Evolutionary conservation across 1,140 invertebrate species (phyloP).

Genomic region (Eurosta solidaginis): DNA sequence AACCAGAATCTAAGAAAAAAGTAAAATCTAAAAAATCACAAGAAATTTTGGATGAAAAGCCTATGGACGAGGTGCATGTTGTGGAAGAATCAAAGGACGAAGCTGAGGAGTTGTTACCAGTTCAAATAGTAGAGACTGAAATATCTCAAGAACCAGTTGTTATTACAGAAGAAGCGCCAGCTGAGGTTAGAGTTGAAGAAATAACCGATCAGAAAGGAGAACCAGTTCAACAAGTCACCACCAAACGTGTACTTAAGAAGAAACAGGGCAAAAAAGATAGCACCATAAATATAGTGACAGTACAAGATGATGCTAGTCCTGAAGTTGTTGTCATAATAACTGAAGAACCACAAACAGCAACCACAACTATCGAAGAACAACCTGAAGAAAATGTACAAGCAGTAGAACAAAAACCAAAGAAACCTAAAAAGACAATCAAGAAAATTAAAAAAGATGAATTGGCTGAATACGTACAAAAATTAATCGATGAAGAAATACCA

Average conservation of each 20-base stretch:
- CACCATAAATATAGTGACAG: slow-evolving; percentile 56
- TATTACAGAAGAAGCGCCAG: slow-evolving; percentile 41
- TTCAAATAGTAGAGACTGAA: slow-evolving; percentile 49
- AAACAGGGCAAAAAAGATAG: slow-evolving; percentile 59
- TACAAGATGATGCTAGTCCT: slow-evolving; percentile 56
- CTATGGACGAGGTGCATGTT: slow-evolving; percentile 40
- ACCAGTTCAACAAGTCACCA: slow-evolving; percentile 52
- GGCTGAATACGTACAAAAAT: slow-evolving; percentile 52
- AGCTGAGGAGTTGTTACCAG: slow-evolving; percentile 31
- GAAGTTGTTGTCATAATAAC: slow-evolving; percentile 48
- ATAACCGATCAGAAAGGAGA: slow-evolving; percentile 47
- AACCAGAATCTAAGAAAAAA: slow-evolving; percentile 41
- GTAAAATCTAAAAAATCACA: slow-evolving; percentile 36
- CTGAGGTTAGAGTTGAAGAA: slow-evolving; percentile 46
- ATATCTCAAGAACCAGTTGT: slow-evolving; percentile 44
- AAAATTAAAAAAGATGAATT: slow-evolving; percentile 51
- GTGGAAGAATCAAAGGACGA: slow-evolving; percentile 42
- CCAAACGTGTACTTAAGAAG: slow-evolving; percentile 58
- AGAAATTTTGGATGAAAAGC: slow-evolving; percentile 30
- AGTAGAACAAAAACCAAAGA: slow-evolving; percentile 39
- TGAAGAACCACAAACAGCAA: slow-evolving; percentile 41
- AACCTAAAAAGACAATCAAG: slow-evolving; percentile 40
- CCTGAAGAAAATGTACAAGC: slow-evolving; percentile 35
- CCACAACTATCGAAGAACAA: slow-evolving; percentile 36
- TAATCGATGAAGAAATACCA: slow-evolving; percentile 55